Percentiles rank a stretch among this genome's conserved stretches.
Evolutionary conservation across 2,888 invertebrate genomes (phyloP).

Genomic region (Meteorus cinctellus): DNA sequence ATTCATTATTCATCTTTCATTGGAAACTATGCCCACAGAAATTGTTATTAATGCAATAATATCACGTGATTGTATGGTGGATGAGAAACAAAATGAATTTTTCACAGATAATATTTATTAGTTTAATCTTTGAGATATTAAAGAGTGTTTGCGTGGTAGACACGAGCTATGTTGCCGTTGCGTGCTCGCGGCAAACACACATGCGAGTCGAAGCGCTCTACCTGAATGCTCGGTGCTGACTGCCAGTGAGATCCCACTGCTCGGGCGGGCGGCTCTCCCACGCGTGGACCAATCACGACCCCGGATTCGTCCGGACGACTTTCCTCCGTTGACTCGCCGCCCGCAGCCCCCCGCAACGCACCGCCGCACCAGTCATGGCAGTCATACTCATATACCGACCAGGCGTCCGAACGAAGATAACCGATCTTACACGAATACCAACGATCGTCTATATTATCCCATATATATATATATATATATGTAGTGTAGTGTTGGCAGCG

Average conservation of each 20-base stretch:
- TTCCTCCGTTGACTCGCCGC: constrained; percentile 67
- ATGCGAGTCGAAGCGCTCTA: constrained; percentile 61
- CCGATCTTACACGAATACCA: constrained; percentile 57
- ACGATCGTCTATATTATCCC: constrained; percentile 10
- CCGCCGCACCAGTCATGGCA: constrained; percentile 68
- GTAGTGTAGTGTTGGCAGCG: not conserved
- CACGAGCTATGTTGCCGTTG: constrained; percentile 23
- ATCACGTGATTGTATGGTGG: too few relatives aligned
- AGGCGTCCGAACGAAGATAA: constrained; percentile 55
- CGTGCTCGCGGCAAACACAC: constrained; percentile 10
- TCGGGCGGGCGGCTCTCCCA: constrained; percentile 73
- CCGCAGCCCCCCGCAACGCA: constrained; percentile 46
- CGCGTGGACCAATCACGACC: constrained; percentile 70
- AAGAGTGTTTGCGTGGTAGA: not conserved
- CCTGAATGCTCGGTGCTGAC: constrained; percentile 70
- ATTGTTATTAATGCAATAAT: too few relatives aligned
- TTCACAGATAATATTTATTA: not conserved
- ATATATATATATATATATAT: constrained; percentile 25
- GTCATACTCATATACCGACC: constrained; percentile 53
- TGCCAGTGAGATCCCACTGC: constrained; percentile 65
- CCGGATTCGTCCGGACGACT: constrained; percentile 62
- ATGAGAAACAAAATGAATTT: not conserved
- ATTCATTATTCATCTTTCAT: too few relatives aligned
- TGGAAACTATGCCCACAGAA: too few relatives aligned
- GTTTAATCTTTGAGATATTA: not conserved